phyloP scores from a whole-genome alignment of 2,888 invertebrate genomes.

The Cerceris rybyensis region DNA sequence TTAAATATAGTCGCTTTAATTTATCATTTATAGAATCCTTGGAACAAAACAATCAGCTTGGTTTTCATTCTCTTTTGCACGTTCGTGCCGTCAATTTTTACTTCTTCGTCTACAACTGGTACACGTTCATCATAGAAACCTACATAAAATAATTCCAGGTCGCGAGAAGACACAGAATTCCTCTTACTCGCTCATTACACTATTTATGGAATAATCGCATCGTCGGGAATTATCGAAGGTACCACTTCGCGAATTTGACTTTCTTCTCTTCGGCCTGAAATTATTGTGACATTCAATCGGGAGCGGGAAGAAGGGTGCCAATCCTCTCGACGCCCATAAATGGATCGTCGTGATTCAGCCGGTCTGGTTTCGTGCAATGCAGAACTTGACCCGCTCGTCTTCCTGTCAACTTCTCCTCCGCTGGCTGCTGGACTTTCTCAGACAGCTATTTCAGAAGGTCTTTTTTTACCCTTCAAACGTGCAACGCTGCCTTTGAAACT shows the following conservation, averaged over 20 bases:
- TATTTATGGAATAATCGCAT: slow-evolving; percentile 20
- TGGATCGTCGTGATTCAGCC: slow-evolving; percentile 54
- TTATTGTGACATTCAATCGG: slow-evolving; percentile 16
- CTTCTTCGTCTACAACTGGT: not conserved
- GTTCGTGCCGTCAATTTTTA: no score
- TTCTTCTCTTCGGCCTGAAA: slow-evolving; percentile 19
- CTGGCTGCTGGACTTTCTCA: slow-evolving; percentile 36
- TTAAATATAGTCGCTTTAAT: not conserved
- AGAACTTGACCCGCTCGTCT: slow-evolving; percentile 47
- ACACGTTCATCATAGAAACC: not conserved
- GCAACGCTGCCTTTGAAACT: slow-evolving; percentile 20
- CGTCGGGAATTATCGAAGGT: slow-evolving; percentile 7
- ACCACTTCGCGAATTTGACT: slow-evolving; percentile 6
- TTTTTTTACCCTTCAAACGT: slow-evolving; percentile 22
- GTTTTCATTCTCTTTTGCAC: no score
- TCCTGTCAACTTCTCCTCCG: slow-evolving; percentile 16
- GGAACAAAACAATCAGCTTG: no score
- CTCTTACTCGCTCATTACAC: not conserved
- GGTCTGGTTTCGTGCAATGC: slow-evolving; percentile 39
- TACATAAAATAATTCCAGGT: not conserved
- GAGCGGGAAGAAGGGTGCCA: slow-evolving; percentile 8
- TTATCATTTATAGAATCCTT: not conserved
- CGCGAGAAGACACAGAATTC: not conserved
- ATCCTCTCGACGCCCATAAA: slow-evolving; percentile 47
- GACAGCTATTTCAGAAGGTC: slow-evolving; percentile 1